Conservation (phyloP, 2,113 vertebrate species). For the Halcyon malimbica region DNA sequence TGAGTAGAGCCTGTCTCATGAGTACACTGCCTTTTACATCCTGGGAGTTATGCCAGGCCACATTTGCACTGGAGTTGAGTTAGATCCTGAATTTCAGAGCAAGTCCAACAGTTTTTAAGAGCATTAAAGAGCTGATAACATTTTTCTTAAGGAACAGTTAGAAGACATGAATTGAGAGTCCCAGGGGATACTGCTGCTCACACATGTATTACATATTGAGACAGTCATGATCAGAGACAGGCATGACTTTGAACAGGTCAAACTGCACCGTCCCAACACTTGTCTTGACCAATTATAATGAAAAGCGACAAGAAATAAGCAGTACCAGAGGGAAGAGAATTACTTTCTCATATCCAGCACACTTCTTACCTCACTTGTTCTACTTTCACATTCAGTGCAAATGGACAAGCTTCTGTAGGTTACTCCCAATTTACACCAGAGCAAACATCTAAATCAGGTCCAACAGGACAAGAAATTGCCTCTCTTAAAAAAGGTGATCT, state of each 20-base stretch:
- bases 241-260: neutral
- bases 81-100: neutral
- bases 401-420: neutral
- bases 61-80: neutral
- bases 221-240: neutral
- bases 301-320: neutral
- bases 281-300: neutral
- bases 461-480: neutral
- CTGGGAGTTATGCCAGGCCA: neutral
- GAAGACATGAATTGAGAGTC: neutral
- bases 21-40: neutral
- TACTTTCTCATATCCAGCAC: neutral
- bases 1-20: too few relatives aligned
- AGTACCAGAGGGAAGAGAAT: neutral
- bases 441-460: neutral
- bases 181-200: neutral
- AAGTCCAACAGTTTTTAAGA: neutral
- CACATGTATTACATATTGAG: rapidly evolving
- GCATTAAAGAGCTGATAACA: neutral
- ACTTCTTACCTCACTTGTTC: neutral
- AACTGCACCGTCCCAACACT: neutral
- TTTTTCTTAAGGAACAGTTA: neutral
- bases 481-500: neutral
- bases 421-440: neutral
- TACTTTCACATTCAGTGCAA: neutral